A percentile compares a stretch with the other conserved stretches of the same genome.
These are phyloP conservation scores for Acanthis flammea DNA, from an alignment of 2,797 vertebrate genomes.

Conservation along the genomic window DNA sequence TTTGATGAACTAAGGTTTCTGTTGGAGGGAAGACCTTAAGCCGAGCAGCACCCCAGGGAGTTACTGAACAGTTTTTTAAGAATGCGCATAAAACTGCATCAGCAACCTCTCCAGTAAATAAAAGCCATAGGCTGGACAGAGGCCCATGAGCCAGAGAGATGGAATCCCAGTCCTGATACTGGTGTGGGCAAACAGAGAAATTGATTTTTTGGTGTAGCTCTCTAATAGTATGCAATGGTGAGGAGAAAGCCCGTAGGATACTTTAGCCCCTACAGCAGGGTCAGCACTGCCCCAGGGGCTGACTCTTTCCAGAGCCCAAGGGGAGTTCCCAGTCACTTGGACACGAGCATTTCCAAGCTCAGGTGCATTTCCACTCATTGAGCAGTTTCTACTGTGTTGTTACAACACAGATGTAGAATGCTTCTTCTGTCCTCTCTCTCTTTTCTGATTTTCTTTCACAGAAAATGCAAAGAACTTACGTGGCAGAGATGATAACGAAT, in stretches of 20 bases:
- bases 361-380: not conserved
- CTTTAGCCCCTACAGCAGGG: not conserved
- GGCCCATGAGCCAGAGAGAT: not conserved
- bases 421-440: not conserved
- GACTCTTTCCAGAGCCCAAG: not conserved
- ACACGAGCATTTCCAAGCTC: not conserved
- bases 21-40: not conserved
- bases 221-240: not conserved
- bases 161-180: not conserved
- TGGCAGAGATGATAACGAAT: not conserved
- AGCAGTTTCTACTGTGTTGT: not conserved
- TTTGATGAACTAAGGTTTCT: not conserved
- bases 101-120: not conserved
- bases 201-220: not conserved
- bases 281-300: not conserved
- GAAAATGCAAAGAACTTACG: not conserved
- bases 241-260: not conserved
- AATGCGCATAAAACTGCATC: fast-evolving
- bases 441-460: not conserved
- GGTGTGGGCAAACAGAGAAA: not conserved
- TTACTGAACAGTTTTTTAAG: not conserved
- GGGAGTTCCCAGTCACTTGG: not conserved
- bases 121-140: not conserved
- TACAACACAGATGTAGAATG: not conserved
- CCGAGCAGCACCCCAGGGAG: not conserved